Evolutionary conservation across 2,888 invertebrate genomes (phyloP), one percentile per base, ranked within the genome.

Genomic region (Amphipoea lucens): DNA sequence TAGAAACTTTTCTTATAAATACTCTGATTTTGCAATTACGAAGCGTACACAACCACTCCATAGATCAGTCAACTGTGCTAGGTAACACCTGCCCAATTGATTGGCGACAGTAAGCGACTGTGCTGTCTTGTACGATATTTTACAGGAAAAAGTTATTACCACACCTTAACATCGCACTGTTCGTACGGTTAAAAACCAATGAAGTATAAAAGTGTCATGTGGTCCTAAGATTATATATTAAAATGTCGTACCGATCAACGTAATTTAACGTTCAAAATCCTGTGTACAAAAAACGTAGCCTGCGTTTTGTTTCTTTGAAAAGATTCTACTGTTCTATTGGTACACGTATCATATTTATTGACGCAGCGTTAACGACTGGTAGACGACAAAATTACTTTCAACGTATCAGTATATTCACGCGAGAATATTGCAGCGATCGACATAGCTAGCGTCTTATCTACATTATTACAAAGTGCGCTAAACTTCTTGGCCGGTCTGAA

Each of bases 401-500:
- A 74, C 12, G 14, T 42, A 14, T 54, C 14, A 17, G 4, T 42
- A 1, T 54, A 14, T 57, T 23, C 23, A 1, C 12, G 12, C 23
- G 57, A 42, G 14, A 29, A 51, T 9, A 62, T 20, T 51, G 45
- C n/a, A 67, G 48, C 40, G 7, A 77, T 67, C 0, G 17, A 17
- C 0, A 29, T 60, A 20, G 54, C 12, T 7, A 79, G 42, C n/a
- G 72, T 36, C 3, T 20, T 45, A 1, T 72, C n/a, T 57, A 14
- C 17, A 48, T 54, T 36, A 29, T 29, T 74, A 48, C 36, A 36
- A 81, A 63, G 0, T 63, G 48, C 1, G 4, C 81, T 81, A 40
- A 74, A 81, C 81, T 81, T 81, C 5, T 69, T 81, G 74, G 74
- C 42, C 20, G 63, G 17, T 57, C 29, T 69, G 68, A 68, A 51